These are phyloP conservation scores for Stictonetta naevosa DNA, from an alignment of 2,113 vertebrate species.

Conservation along the genomic window DNA sequence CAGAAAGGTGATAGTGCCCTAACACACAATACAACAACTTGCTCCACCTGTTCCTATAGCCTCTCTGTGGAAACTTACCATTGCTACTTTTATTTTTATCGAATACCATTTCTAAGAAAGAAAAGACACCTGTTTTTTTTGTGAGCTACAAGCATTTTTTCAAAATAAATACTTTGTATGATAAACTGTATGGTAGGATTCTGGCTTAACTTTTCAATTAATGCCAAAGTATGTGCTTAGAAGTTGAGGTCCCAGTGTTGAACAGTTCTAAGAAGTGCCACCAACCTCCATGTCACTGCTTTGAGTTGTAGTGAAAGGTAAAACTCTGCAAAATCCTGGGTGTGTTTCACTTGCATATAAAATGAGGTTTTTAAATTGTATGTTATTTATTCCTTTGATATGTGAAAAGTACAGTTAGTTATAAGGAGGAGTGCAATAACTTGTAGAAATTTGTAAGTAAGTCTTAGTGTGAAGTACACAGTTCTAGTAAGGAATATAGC, in stretches of 20 bases:
- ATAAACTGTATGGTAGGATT: neutral
- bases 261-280: neutral
- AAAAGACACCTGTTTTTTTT: neutral
- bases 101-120: neutral
- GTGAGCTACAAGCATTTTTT: neutral
- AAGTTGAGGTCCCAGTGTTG: neutral
- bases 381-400: neutral
- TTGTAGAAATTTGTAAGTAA: neutral
- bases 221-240: neutral
- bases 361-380: neutral
- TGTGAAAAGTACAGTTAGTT: neutral
- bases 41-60: neutral
- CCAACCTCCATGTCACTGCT: neutral
- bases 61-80: neutral
- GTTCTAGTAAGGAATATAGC: neutral
- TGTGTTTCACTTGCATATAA: neutral
- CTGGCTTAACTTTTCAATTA: neutral
- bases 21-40: fast-evolving
- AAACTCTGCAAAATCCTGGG: neutral
- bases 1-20: neutral
- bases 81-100: neutral
- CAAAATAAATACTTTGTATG: neutral
- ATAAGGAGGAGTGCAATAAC: neutral
- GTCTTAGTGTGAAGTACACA: neutral
- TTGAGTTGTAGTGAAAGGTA: neutral